These are phyloP conservation scores for Euura lappo DNA, from an alignment of 1,140 invertebrate genomes.

Conservation along the genomic window DNA sequence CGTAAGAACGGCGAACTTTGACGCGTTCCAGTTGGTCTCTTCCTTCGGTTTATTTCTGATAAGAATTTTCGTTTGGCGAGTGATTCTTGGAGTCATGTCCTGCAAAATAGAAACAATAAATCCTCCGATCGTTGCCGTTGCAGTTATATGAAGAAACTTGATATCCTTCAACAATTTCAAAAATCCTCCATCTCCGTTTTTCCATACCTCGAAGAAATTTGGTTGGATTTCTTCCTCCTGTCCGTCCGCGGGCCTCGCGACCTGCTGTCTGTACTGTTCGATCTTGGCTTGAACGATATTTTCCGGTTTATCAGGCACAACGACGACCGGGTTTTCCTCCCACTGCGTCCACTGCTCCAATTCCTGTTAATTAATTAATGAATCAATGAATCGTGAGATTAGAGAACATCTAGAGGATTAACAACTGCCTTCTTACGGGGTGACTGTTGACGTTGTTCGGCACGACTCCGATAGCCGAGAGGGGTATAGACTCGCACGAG, in stretches of 20 bases:
- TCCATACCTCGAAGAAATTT: constrained; percentile 59
- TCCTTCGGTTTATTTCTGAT: constrained; percentile 46
- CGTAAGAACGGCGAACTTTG: constrained; percentile 50
- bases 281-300: constrained; percentile 63
- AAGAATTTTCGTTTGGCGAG: constrained; percentile 59
- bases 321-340: constrained; percentile 51
- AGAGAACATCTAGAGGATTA: no score
- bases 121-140: not conserved
- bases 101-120: constrained; percentile 24
- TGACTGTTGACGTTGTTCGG: constrained; percentile 48
- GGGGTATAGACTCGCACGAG: constrained; percentile 60
- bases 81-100: constrained; percentile 65
- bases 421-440: constrained; percentile 24
- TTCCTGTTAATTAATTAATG: constrained; percentile 33
- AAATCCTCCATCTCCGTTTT: no score
- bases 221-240: constrained; percentile 46
- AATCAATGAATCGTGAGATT: no score
- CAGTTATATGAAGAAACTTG: not conserved
- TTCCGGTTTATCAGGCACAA: constrained; percentile 52
- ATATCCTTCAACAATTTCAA: constrained; percentile 3
- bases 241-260: constrained; percentile 39
- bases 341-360: constrained; percentile 61
- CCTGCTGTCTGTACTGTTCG: constrained; percentile 61
- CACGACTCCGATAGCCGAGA: constrained; percentile 60
- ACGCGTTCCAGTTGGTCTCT: constrained; percentile 30